Evolutionary conservation across 2,113 vertebrate species (phyloP).

Genomic region (Malurus elegans): DNA sequence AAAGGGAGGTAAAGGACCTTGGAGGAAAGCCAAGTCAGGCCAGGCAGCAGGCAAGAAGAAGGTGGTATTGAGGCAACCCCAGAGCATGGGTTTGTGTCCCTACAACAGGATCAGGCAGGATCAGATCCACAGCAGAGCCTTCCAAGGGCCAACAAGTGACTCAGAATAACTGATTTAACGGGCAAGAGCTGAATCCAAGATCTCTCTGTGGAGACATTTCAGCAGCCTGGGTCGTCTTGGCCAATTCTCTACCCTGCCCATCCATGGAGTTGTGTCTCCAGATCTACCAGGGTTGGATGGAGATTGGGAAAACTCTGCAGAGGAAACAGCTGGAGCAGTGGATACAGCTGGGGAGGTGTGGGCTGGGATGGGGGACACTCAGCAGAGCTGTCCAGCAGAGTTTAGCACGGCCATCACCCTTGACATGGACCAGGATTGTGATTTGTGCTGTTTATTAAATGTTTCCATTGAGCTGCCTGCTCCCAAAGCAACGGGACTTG

Average conservation of each 20-base stretch:
- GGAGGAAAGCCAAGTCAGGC: neutral
- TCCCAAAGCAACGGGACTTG: neutral
- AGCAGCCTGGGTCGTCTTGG: neutral
- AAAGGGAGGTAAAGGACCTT: neutral
- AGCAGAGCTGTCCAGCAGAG: neutral
- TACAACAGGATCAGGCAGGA: neutral
- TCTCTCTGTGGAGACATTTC: neutral
- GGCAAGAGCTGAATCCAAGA: neutral
- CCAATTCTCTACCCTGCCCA: neutral
- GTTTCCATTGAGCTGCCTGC: neutral
- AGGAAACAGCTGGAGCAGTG: neutral
- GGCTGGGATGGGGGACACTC: neutral
- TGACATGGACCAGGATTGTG: neutral
- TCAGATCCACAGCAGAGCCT: neutral
- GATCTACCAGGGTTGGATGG: neutral
- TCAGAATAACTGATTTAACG: neutral
- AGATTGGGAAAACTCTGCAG: neutral
- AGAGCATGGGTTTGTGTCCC: neutral
- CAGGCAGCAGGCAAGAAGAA: neutral
- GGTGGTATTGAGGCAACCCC: neutral
- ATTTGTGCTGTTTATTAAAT: neutral
- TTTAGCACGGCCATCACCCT: neutral
- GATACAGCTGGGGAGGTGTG: neutral
- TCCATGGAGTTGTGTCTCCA: neutral
- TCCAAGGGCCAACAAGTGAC: neutral